A percentile compares a stretch with the other conserved stretches of the same genome.
These are phyloP conservation scores for Lucinisca nassula DNA, from an alignment of 2,888 invertebrate species.

Conservation along the genomic window DNA sequence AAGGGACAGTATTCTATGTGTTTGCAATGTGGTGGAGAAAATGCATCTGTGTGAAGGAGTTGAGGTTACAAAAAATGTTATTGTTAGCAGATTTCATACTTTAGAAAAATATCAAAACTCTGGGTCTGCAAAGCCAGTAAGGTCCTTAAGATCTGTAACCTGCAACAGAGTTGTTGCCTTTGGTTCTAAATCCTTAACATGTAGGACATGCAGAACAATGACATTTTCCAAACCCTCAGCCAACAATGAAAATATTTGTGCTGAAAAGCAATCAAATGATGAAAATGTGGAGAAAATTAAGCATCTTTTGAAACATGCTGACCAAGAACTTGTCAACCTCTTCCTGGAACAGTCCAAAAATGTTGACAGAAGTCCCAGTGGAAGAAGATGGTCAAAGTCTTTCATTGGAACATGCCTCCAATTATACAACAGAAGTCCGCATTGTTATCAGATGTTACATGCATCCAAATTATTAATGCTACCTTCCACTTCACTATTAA, in stretches of 20 bases:
- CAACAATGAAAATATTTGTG: not conserved
- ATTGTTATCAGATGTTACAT: constrained; percentile 35
- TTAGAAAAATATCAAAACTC: constrained; percentile 12
- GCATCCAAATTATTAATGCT: constrained; percentile 15
- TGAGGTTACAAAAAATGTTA: not conserved
- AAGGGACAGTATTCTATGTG: not conserved
- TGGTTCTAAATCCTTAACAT: not conserved
- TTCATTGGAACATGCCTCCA: constrained; percentile 34
- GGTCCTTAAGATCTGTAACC: constrained; percentile 19
- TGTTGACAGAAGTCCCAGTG: constrained; percentile 21
- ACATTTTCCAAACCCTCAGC: not conserved
- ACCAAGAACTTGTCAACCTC: constrained; percentile 21
- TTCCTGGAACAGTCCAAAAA: constrained; percentile 37
- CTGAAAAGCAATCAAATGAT: not conserved
- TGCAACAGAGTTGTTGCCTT: constrained; percentile 21
- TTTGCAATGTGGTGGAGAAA: not conserved
- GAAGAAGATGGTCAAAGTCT: constrained; percentile 42
- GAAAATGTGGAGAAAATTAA: not conserved
- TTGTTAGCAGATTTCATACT: constrained; percentile 36
- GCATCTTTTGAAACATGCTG: not conserved
- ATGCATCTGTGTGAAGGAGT: constrained; percentile 29
- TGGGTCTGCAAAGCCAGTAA: not conserved
- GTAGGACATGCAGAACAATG: constrained; percentile 12
- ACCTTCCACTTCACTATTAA: constrained; percentile 27
- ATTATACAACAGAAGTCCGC: constrained; percentile 43